A percentile compares a stretch with the other conserved stretches of the same genome.
These are phyloP conservation scores for Larimichthys polyactis DNA, from an alignment of 2,113 vertebrate genomes.

Conservation along the genomic window DNA sequence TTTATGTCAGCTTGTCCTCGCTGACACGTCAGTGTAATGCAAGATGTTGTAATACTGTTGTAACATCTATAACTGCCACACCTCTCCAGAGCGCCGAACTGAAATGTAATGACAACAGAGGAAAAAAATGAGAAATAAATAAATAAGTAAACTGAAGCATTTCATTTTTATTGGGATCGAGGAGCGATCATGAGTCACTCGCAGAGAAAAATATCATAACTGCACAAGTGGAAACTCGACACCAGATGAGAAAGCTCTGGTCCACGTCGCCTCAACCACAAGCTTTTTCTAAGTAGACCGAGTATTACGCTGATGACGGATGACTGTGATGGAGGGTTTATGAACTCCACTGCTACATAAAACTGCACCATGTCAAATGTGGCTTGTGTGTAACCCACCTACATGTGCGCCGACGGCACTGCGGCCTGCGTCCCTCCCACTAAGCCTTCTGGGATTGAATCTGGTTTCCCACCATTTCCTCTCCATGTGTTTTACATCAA, in stretches of 20 bases:
- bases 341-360: constrained; percentile 45
- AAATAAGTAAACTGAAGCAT: constrained; percentile 36
- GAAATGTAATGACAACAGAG: constrained; percentile 61
- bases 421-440: constrained; percentile 61
- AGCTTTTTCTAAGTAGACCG: neutral
- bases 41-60: constrained; percentile 66
- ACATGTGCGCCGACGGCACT: constrained; percentile 41
- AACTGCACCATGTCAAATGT: constrained; percentile 55
- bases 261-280: constrained; percentile 11
- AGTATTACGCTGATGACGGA: constrained; percentile 23
- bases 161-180: constrained; percentile 50
- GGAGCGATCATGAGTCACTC: constrained; percentile 63
- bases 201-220: constrained; percentile 45
- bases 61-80: constrained; percentile 40
- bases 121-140: constrained; percentile 1
- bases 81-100: constrained; percentile 19
- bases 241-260: constrained; percentile 49
- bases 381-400: constrained; percentile 65
- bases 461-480: constrained; percentile 77
- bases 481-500: constrained; percentile 79
- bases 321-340: constrained; percentile 53
- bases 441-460: constrained; percentile 61
- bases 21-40: constrained; percentile 37
- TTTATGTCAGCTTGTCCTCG: constrained; percentile 35
- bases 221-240: constrained; percentile 47